Percentiles rank a stretch among this genome's conserved stretches.
Evolutionary conservation across 2,888 invertebrate genomes (phyloP).

Genomic region (Odontothrips loti): DNA sequence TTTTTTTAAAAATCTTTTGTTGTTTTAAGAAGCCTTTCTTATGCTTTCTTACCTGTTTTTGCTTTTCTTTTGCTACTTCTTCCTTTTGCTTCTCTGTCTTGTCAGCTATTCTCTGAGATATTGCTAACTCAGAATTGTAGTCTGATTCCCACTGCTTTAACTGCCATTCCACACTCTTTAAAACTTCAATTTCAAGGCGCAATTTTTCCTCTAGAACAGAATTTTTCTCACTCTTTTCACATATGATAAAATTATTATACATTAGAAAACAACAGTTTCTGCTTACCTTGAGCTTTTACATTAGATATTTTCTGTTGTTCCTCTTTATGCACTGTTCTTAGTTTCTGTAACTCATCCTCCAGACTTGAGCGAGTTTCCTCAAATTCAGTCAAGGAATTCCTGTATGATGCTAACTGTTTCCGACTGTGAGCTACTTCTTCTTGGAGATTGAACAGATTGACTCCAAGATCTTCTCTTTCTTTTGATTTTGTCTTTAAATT

Average conservation of each 20-base stretch:
- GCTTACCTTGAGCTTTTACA: slow-evolving; percentile 27
- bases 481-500: slow-evolving; percentile 29
- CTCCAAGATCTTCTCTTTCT: slow-evolving; percentile 22
- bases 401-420: slow-evolving; percentile 31
- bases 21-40: not conserved
- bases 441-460: slow-evolving; percentile 9
- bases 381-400: slow-evolving; percentile 32
- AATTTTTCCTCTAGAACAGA: slow-evolving; percentile 52
- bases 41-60: slow-evolving; percentile 33
- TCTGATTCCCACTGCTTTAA: slow-evolving; percentile 61
- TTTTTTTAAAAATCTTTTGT: not conserved
- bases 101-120: slow-evolving; percentile 62
- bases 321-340: slow-evolving; percentile 25
- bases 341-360: slow-evolving; percentile 28
- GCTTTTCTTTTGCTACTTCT: slow-evolving; percentile 54
- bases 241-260: not conserved
- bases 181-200: slow-evolving; percentile 55
- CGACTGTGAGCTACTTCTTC: not conserved
- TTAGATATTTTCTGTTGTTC: slow-evolving; percentile 31
- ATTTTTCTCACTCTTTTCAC: not conserved
- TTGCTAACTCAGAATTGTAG: slow-evolving; percentile 57
- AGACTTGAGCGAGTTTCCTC: slow-evolving; percentile 31
- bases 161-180: slow-evolving; percentile 55
- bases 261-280: not conserved
- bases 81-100: slow-evolving; percentile 58